Conservation (phyloP, 2,113 vertebrate species). For the Mandrillus leucophaeus region DNA sequence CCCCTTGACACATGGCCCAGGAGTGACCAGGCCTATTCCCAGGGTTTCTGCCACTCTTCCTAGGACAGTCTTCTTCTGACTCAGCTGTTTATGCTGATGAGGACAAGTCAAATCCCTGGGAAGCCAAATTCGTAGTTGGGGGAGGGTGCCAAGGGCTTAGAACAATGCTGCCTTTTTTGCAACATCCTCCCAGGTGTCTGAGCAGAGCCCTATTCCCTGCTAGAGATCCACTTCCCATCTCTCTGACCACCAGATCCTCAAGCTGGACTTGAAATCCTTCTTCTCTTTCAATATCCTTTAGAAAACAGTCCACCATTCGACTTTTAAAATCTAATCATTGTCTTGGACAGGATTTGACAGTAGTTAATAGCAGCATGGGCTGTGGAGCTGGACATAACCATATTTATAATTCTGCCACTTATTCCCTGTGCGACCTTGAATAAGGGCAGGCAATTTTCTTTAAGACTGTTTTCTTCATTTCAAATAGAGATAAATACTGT, state of each 20-base stretch:
- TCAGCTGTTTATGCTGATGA: background rate
- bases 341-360: background rate
- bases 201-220: background rate
- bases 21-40: background rate
- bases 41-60: background rate
- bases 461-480: background rate
- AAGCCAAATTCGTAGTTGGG: background rate
- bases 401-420: background rate
- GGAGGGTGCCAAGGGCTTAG: background rate
- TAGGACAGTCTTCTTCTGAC: background rate
- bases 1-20: background rate
- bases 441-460: background rate
- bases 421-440: background rate
- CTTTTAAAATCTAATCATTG: background rate
- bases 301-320: background rate
- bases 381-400: background rate
- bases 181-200: background rate
- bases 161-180: background rate
- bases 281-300: background rate
- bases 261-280: background rate
- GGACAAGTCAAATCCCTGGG: background rate
- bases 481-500: background rate
- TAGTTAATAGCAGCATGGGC: background rate
- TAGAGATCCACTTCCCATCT: background rate
- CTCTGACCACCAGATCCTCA: background rate